Base-by-base conservation (phyloP, 2,888 invertebrate species). In the Pecten maximus region DNA sequence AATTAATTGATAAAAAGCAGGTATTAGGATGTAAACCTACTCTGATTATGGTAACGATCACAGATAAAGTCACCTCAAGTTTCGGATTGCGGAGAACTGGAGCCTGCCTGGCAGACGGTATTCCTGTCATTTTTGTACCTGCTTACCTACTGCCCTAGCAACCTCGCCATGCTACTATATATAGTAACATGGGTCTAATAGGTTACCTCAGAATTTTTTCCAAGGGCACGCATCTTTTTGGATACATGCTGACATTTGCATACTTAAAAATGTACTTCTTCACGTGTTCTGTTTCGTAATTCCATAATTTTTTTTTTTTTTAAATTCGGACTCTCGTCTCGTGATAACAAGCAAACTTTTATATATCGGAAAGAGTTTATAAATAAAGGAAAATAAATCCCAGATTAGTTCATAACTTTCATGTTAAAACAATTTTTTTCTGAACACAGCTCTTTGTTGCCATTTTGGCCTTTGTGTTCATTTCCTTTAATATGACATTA, bases 41-140 rank as follows among this genome's bases (percentile, higher is more conserved):
- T 74, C 74, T 74, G 3, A 28, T 74, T 74, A 74, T 35, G 23
- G 50, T 35, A 35, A 74, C 35, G 74, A 74, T 74, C 23, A 23
- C 12, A 74, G 74, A 74, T 74, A 74, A 74, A 35, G 74, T 74
- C 74, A 74, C 74, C 74, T 74, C 74, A 35, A 74, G 74, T 74
- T 74, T 74, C 74, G 74, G 35, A 15, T 74, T 74, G 74, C 74
- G 35, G 74, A 74, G 74, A 74, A 74, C 35, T 35, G 74, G 74
- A 74, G 74, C 74, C 74, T 12, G 35, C 23, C 28, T 74, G 74
- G 74, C 35, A 28, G 35, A 74, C 74, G 12, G 28, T 16, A 10
- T 35, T 35, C 35, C 74, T 74, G 74, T 74, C 74, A 74, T 0
- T 16, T 1, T 10, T 74, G 74, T 74, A 74, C 74, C 12, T 6